Evolutionary conservation across 2,888 invertebrate genomes (phyloP), one percentile per base, ranked within the genome.

Genomic region (Mythimna albipuncta): DNA sequence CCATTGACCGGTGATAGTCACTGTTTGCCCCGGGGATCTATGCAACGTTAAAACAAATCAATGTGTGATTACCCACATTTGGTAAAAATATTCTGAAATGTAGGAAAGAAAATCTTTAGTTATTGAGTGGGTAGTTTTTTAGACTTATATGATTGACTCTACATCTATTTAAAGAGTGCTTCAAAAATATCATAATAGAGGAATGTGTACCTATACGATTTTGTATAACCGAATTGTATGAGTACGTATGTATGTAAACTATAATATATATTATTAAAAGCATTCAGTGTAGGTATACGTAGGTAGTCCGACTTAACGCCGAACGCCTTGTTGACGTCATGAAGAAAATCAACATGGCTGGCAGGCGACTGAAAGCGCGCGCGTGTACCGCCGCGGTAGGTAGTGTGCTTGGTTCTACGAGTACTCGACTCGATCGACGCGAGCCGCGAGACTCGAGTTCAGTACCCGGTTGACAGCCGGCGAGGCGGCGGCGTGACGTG

Each of bases 401-500:
- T 92, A 87, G 89, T 86, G 89, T 88, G 89, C 87, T 87, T 80
- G 84, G 85, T 85, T 89, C 83, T 84, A 86, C 88, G 88, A 90
- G 90, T 90, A 90, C 89, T 90, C 89, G 87, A 90, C 89, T 90
- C 89, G 91, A 92, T 90, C 91, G 91, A 91, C 89, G 87, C 74
- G 77, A 67, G 32, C 5, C 32, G 87, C 74, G 77, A 68, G 66
- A 44, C 38, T 72, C 83, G 92, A 93, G 94, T 95, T 96, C 94
- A 96, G 96, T 96, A 95, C 94, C 95, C 95, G 96, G 94, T 94
- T 94, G 95, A 94, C 95, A 94, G 93, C 95, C 95, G 95, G 94
- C 89, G 94, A 93, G 94, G 94, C 94, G 95, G 95, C 94, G 94
- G 94, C 93, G 94, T 93, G 88, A 91, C 87, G 89, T 86, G 89